phyloP scores from a whole-genome alignment of 1,140 invertebrate species.

The Hyposmocoma kahamanoa region DNA sequence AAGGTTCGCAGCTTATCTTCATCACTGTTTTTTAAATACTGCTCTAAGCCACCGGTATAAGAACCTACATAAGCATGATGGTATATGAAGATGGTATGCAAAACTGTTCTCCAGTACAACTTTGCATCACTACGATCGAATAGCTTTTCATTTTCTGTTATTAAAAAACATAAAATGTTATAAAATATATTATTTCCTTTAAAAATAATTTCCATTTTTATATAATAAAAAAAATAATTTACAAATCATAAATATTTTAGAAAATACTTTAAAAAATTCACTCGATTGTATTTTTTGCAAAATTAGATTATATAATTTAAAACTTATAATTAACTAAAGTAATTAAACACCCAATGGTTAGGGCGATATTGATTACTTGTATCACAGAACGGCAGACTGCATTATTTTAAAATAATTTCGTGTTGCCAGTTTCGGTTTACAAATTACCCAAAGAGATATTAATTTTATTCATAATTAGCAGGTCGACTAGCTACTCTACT shows the following conservation, averaged over 20 bases:
- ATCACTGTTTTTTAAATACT: constrained; percentile 19
- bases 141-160: constrained; percentile 57
- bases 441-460: not conserved
- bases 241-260: too few relatives aligned
- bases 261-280: too few relatives aligned
- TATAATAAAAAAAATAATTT: too few relatives aligned
- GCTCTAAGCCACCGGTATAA: constrained; percentile 24
- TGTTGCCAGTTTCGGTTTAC: not conserved
- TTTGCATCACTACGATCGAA: constrained; percentile 47
- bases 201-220: too few relatives aligned
- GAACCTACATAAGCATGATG: constrained; percentile 33
- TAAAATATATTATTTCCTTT: constrained; percentile 43
- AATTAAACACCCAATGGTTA: not conserved
- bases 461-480: too few relatives aligned
- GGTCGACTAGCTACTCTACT: too few relatives aligned
- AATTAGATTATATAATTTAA: not conserved
- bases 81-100: constrained; percentile 31
- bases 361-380: not conserved
- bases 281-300: not conserved
- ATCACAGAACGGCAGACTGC: not conserved
- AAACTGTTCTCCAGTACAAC: constrained; percentile 51
- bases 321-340: not conserved
- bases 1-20: constrained; percentile 24
- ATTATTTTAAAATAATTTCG: not conserved
- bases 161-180: constrained; percentile 53